These are phyloP conservation scores for Salarias fasciatus DNA, from an alignment of 2,797 vertebrate genomes.

Conservation along the genomic window DNA sequence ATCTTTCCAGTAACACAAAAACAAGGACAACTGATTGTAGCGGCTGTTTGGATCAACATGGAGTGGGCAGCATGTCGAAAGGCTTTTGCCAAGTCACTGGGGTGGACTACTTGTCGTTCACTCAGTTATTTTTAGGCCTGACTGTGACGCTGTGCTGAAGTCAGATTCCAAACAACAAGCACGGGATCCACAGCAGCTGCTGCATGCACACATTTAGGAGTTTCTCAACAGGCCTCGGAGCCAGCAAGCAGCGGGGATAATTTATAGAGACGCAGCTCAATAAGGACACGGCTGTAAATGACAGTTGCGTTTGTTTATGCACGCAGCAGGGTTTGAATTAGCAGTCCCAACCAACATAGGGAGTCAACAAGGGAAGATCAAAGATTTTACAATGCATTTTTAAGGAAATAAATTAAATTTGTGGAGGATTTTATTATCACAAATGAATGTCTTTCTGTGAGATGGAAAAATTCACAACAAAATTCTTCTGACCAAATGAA, in stretches of 20 bases:
- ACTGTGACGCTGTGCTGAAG: conserved; percentile 65
- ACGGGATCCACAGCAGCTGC: conserved; percentile 77
- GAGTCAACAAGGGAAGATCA: too few relatives aligned
- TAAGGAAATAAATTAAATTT: too few relatives aligned
- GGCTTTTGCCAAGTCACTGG: conserved; percentile 72
- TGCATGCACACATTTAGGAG: conserved; percentile 59
- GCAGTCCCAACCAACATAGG: too few relatives aligned
- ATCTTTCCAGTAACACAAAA: conserved; percentile 65
- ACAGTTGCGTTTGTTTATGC: not conserved
- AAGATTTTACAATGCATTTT: too few relatives aligned
- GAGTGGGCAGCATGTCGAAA: conserved; percentile 51
- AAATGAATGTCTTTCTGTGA: too few relatives aligned
- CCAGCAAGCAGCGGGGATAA: conserved; percentile 4
- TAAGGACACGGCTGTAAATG: too few relatives aligned
- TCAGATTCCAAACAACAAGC: conserved; percentile 72
- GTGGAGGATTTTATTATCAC: too few relatives aligned
- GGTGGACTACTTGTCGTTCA: conserved; percentile 62
- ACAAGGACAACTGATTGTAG: conserved; percentile 22
- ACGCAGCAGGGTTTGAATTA: too few relatives aligned
- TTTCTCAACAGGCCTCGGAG: conserved; percentile 14
- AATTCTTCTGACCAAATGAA: conserved; percentile 7
- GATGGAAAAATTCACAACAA: too few relatives aligned
- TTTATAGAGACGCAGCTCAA: not conserved
- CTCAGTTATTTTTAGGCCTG: conserved; percentile 82
- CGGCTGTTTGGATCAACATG: conserved; percentile 57